Conservation (phyloP, 1,140 invertebrate genomes). For the Halyomorpha halys region DNA sequence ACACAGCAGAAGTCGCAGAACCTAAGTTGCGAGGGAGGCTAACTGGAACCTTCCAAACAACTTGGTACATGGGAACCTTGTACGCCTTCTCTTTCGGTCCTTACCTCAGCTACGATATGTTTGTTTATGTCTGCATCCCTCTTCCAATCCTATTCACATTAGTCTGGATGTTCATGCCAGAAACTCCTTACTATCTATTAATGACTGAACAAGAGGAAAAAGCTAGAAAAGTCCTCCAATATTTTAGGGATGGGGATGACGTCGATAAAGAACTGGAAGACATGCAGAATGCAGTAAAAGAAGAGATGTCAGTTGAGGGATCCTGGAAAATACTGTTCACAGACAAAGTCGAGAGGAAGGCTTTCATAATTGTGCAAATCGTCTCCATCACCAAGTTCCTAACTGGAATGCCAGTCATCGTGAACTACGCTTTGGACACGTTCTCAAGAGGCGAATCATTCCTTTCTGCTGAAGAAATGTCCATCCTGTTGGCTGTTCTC, state of each 20-base stretch:
- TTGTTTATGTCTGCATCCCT: conserved; percentile 52
- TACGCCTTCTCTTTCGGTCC: conserved; percentile 66
- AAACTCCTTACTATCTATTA: conserved; percentile 14
- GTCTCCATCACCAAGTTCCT: conserved; percentile 30
- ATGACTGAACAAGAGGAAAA: background rate
- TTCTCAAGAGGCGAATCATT: conserved; percentile 21
- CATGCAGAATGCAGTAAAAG: background rate
- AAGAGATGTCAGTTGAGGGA: conserved; percentile 13
- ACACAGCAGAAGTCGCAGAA: conserved; percentile 66
- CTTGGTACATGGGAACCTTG: conserved; percentile 65
- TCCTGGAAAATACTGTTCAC: conserved; percentile 26
- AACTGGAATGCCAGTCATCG: conserved; percentile 29
- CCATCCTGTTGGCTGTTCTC: conserved; percentile 31
- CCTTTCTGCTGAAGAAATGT: conserved; percentile 26
- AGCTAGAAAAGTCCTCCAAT: background rate
- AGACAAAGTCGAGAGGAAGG: conserved; percentile 26
- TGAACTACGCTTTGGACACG: conserved; percentile 30
- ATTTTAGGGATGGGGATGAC: background rate
- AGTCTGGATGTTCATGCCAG: background rate
- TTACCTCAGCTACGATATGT: conserved; percentile 51
- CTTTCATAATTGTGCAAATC: conserved; percentile 30
- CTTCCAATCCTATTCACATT: conserved; percentile 37
- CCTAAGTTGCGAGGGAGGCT: conserved; percentile 34
- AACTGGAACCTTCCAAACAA: conserved; percentile 71
- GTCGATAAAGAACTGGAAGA: conserved; percentile 8